Evolutionary conservation across 2,113 vertebrate species (phyloP).

Genomic region (Anser brachyrhynchus): DNA sequence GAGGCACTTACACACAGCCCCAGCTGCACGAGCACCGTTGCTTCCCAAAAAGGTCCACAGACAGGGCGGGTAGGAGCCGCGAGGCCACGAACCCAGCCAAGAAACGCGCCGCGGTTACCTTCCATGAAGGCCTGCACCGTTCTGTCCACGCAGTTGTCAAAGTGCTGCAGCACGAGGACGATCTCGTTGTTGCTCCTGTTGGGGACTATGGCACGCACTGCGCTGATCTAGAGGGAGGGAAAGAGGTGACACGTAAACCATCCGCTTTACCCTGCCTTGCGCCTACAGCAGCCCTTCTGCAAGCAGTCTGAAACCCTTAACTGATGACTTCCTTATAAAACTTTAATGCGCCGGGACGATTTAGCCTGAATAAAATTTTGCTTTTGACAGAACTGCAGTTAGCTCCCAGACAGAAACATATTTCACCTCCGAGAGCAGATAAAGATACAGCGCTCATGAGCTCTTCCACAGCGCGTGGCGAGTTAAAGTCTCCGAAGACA

Average conservation of each 20-base stretch:
- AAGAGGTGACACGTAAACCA: background rate
- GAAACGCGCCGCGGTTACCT: constrained; percentile 76
- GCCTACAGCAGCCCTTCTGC: background rate
- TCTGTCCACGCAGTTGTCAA: constrained; percentile 92
- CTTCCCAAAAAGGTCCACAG: background rate
- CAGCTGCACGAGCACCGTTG: background rate
- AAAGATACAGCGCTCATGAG: background rate
- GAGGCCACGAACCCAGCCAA: background rate
- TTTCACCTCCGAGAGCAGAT: background rate
- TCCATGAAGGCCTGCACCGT: constrained; percentile 96
- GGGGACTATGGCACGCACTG: constrained; percentile 91
- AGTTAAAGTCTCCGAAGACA: background rate
- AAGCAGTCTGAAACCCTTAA: background rate
- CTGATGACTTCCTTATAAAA: background rate
- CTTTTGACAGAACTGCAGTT: background rate
- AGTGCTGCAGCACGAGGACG: constrained; percentile 93
- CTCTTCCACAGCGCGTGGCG: background rate
- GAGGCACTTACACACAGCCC: background rate
- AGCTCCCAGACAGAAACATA: background rate
- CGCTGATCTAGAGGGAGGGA: constrained; percentile 82
- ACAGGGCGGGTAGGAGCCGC: accelerated
- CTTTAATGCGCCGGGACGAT: background rate
- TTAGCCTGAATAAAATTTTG: background rate
- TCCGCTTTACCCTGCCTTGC: background rate
- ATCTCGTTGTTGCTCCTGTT: constrained; percentile 99